Base-by-base conservation (phyloP, 2,113 vertebrate genomes). In the Capreolus pygargus region DNA sequence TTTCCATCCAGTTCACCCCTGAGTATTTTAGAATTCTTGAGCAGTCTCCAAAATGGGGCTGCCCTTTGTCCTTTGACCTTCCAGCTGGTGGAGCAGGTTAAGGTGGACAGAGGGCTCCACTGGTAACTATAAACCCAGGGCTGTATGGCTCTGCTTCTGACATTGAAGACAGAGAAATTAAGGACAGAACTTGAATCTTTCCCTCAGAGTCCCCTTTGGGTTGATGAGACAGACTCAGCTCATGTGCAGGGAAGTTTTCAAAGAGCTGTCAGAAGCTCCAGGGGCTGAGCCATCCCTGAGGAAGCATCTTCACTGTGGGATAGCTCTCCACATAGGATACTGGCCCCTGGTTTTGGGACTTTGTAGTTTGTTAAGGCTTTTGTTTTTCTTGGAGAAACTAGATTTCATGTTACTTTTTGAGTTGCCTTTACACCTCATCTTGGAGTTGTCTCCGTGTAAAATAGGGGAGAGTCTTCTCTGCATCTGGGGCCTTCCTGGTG, bases 311-410 rank as follows among this genome's bases (percentile, higher is more conserved):
- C 1, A 3, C 28, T 64, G 2, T 60, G 61, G 25, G 30, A 27
- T 27, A 30, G 13, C n/a, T 82, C 6, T 28, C 30, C 28, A 10
- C 7, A 5, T 92, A 57, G 25, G 23, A 9, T 2, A 4, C 39
- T 52, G 14, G 16, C 7, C 58, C 50, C 88, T 27, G 33, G 13
- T 52, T 14, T 76, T 39, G 47, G 64, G 82, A 50, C 50, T 79
- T 81, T 39, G 58, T 64, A 13, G n/a, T 8, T 90, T 47, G 30
- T 84, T 70, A 43, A 81, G n/a, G 39, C 17, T 36, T 94, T 74
- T 93, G 33, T 39, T 92, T 96, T 74, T 86, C 28, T 96, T 82
- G 14, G 13, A 84, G 45, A 85, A 54, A 64, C 5, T 43, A 54
- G 7, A 85, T 50, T 92, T 74, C n/a, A 28, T 61, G 6, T 86